A percentile compares a stretch with the other conserved stretches of the same genome.
Conservation (phyloP, 2,797 vertebrate species). For the Chelmon rostratus region DNA sequence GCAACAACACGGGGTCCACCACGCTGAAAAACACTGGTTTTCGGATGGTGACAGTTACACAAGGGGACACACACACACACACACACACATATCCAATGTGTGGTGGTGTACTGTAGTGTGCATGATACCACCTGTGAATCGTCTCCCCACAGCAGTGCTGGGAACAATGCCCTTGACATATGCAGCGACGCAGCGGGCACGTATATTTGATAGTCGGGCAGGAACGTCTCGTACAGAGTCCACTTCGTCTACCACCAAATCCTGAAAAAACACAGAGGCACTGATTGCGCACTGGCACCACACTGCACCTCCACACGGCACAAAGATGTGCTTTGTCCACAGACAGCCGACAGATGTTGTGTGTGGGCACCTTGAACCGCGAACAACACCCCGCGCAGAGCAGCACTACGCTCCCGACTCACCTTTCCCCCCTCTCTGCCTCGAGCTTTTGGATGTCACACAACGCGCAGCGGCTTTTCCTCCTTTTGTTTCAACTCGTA, state of each 20-base stretch:
- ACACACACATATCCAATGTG: background rate
- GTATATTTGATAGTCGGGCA: conserved; percentile 1
- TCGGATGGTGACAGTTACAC: conserved; percentile 20
- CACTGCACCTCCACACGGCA: conserved; percentile 48
- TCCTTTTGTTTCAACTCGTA: conserved; percentile 72
- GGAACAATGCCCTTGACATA: conserved; percentile 71
- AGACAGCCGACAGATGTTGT: conserved; percentile 60
- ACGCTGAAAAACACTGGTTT: background rate
- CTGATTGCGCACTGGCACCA: conserved; percentile 60
- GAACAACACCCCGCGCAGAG: conserved; percentile 35
- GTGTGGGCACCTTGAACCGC: conserved; percentile 13
- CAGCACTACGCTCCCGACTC: conserved; percentile 60
- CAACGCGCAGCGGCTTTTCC: conserved; percentile 62
- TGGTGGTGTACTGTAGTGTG: background rate
- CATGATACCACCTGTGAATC: conserved; percentile 75
- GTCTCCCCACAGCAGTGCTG: background rate
- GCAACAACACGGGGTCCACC: conserved; percentile 21
- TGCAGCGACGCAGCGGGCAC: conserved; percentile 41
- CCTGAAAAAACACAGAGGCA: conserved; percentile 19
- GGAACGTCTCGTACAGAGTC: conserved; percentile 3
- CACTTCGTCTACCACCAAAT: conserved; percentile 1
- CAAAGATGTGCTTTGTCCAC: conserved; percentile 55
- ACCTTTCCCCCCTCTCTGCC: conserved; percentile 71
- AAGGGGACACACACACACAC: conserved; percentile 6
- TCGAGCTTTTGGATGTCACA: conserved; percentile 60